Conservation (phyloP, 2,797 vertebrate genomes). For the Xenopus petersii region DNA sequence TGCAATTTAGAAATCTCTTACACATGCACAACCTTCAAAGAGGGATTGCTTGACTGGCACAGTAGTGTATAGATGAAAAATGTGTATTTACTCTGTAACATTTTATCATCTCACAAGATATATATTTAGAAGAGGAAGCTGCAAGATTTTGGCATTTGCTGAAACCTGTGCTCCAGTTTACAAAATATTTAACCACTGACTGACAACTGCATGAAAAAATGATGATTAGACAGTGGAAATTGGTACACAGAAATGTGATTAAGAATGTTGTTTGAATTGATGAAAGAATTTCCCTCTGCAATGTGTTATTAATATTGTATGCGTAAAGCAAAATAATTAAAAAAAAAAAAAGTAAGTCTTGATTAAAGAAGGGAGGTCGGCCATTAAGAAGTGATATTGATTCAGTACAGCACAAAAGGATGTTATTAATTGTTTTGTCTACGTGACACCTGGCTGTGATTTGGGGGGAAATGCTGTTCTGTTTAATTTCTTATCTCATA, state of each 20-base stretch:
- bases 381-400: conserved; percentile 26
- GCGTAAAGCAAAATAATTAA: conserved; percentile 43
- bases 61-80: no score
- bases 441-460: conserved; percentile 13
- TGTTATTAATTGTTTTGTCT: background rate
- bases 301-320: conserved; percentile 11
- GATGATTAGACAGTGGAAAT: no score
- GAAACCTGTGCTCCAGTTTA: no score
- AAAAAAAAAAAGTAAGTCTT: conserved; percentile 3
- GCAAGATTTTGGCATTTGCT: no score
- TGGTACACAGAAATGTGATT: conserved; percentile 3
- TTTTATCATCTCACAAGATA: no score
- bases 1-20: no score
- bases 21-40: no score
- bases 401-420: background rate
- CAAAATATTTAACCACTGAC: no score
- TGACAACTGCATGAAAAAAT: no score
- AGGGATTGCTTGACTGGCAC: background rate
- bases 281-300: conserved; percentile 10
- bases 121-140: no score
- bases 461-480: background rate
- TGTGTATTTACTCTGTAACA: no score
- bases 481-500: conserved; percentile 38
- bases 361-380: conserved; percentile 26
- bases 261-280: conserved; percentile 11